Base-by-base conservation (phyloP, 2,113 vertebrate species). In the Lota lota region DNA sequence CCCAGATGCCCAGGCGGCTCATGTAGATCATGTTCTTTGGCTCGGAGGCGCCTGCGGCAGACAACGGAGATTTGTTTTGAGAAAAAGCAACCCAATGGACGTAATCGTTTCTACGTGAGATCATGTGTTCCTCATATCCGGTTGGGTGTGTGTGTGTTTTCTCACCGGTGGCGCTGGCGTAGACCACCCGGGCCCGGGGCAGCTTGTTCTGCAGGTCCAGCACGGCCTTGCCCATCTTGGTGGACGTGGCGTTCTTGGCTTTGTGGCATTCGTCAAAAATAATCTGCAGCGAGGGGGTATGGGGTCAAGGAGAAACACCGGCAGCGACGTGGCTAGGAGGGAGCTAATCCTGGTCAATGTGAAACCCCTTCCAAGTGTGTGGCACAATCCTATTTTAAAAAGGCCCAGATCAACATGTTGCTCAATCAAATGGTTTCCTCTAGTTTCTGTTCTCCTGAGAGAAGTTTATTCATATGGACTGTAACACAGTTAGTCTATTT, bases 11-110 rank as follows among this genome's bases (percentile, higher is more conserved):
- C 89, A 99, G 91, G 69, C 97, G 96, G 89, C 95, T 99, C 97
- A 99, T 99, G 85, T 99, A 99, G 82, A 99, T 98, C 97, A 99
- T 99, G 91, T 99, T 99, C 88, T 98, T 97, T 90, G 97, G 97
- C 92, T 99, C 97, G 4, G 97, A 99, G 83, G 97, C 97, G 90
- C 97, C 97, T 99, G 83, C 50, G 36, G 19, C 47, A 67, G 16
- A 69, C 28, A 14, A 47, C 6, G 20, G 1, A 56, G 18, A 16
- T 5, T 18, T 18, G 6, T 22, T 54, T 65, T 28, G 24, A 68
- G n/a, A 50, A 19, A 2, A 15, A 22, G 40, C 40, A 47, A 36
- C 40, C 15, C n/a, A 60, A 61, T 19, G 64, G 20, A 65, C n/a
- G 61, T 22, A 51, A 6, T 15, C 5, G 57, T 58, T 19, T 58